Evolutionary conservation across 1,140 invertebrate species (phyloP), one percentile per base, ranked within the genome.

Genomic region (Matsumurasca onukii): DNA sequence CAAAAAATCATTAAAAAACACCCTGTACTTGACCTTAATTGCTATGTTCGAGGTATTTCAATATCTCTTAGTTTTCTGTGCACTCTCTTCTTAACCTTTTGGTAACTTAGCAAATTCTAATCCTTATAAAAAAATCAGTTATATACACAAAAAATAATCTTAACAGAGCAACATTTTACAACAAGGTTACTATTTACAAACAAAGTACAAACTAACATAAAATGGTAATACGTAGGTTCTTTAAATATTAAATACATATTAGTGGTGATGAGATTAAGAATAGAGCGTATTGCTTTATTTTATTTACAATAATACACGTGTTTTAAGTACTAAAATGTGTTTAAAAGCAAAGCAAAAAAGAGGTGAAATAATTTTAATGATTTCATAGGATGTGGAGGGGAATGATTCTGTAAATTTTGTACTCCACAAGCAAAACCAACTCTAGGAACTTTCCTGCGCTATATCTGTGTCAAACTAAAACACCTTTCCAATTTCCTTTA

Each of bases 361-460:
- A 27, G 15, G 55, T 24, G 15, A 22, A 29, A 59, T 13, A 27
- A 22, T 13, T 12, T n/a, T 24, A 59, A 59, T 59, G 15, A 13
- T 29, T 27, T 22, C 9, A n/a, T 22, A 25, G 24, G 30, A 24
- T 59, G 55, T 59, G 55, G 55, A 59, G 55, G 55, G 55, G 55
- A 59, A 59, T 59, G 55, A 59, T 59, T 59, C 25, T 3, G 25
- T 59, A 27, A 27, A 59, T 27, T 59, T 59, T 59, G 22, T 13
- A 29, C 55, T 59, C 55, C 55, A 59, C 55, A 15, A 27, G 5
- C 25, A 52, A 39, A 39, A 39, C 55, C 5, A 2, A 12, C 30
- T 13, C 5, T 59, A 59, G 55, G 55, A 59, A 59, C 55, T 59
- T 59, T 59, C 25, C n/a, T 59, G 25, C 24, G 55, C 55, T 27